Evolutionary conservation across 2,797 vertebrate species (phyloP), one percentile per base, ranked within the genome.

Genomic region (Amblyopsis hoosieri): DNA sequence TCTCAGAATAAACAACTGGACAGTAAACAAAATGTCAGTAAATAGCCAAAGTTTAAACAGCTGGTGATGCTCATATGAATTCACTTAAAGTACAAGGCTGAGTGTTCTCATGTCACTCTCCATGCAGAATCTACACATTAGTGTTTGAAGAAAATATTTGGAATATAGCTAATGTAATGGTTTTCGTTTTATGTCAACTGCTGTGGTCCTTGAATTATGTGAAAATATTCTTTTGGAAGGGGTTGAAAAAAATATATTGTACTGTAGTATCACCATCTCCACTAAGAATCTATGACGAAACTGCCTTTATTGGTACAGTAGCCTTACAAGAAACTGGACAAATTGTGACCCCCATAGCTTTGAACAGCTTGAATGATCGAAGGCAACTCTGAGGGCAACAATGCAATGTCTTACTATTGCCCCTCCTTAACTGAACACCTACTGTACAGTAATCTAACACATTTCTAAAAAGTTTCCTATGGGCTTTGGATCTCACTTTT

Each of bases 41-140:
- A 92, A 91, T 72, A 92, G 63, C 72, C 33, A 15, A 78, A 85
- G 91, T 93, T 93, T 93, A 89, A 92, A 92, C 93, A 93, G 92
- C 91, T 93, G 93, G 66, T 82, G 83, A 66, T 81, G 78, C 82
- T 85, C 87, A 84, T 89, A 74, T 83, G 84, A 84, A 50, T 59
- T 75, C 45, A 60, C 57, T 12, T 12, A 59, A 67, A 57, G 59
- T 45, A 19, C 49, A 68, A n/a, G 60, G 67, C 74, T 58, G 64
- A 68, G 60, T 55, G 51, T 54, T 50, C 37, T 72, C 37, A 42
- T 42, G 45, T 42, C 62, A 56, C 48, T 71, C 51, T 14, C 58
- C 46, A 29, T 29, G 23, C 23, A 59, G 56, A 62, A 3, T 65
- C 71, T 74, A 45, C 2, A 11, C 66, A 67, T 45, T 45, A 66